Conservation (phyloP, 53 echinoderm and acorn worm species). For the Holothuria leucospilota region DNA sequence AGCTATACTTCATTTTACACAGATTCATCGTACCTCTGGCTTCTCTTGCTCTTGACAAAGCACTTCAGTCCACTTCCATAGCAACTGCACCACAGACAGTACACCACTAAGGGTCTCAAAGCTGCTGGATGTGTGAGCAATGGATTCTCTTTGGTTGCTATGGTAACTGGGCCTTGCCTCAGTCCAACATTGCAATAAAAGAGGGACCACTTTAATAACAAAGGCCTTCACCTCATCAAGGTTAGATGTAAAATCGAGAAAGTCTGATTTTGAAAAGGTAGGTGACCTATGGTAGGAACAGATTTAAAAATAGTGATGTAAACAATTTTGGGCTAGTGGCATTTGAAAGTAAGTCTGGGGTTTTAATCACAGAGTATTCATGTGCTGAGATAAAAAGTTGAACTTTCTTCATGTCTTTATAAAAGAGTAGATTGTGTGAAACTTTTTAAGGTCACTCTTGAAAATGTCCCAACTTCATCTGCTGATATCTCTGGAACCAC, state of each 20-base stretch:
- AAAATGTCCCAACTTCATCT: too few species aligned
- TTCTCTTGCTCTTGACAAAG: constrained; percentile 33
- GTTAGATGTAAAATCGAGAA: constrained; percentile 46
- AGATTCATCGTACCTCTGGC: too few species aligned
- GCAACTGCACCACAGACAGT: constrained; percentile 66
- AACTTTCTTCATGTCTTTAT: too few species aligned
- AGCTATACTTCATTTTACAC: too few species aligned
- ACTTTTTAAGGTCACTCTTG: too few species aligned
- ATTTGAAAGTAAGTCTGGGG: too few species aligned
- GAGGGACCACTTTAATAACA: constrained; percentile 72
- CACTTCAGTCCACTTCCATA: constrained; percentile 42
- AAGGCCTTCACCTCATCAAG: constrained; percentile 62
- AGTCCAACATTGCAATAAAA: constrained; percentile 87
- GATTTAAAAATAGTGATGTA: too few species aligned
- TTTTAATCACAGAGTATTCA: too few species aligned
- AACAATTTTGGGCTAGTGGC: too few species aligned
- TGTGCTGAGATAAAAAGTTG: too few species aligned
- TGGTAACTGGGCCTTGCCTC: constrained; percentile 69
- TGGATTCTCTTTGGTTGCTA: constrained; percentile 35
- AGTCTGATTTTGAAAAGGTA: background rate
- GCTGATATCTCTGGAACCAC: too few species aligned
- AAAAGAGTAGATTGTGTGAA: too few species aligned
- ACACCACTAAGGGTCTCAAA: constrained; percentile 78
- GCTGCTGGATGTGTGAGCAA: constrained; percentile 46
- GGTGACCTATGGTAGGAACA: background rate